Percentiles rank a stretch among this genome's conserved stretches.
Conservation (phyloP, 1,140 invertebrate genomes). For the Drosophila asahinai region DNA sequence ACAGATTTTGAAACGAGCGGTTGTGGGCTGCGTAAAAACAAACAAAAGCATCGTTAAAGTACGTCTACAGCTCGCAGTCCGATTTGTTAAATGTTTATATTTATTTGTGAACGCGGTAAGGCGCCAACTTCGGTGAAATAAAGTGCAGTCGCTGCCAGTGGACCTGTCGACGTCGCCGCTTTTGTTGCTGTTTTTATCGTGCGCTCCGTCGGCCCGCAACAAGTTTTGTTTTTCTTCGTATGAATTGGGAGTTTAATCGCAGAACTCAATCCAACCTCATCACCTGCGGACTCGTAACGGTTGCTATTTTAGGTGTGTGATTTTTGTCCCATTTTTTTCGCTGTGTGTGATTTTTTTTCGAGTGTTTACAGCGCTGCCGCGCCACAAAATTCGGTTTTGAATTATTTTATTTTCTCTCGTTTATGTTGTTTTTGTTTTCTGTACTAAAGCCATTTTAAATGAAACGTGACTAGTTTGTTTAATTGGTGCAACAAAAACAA, state of each 20-base stretch:
- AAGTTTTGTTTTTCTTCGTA: conserved; percentile 5
- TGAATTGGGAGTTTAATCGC: conserved; percentile 6
- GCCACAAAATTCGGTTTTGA: conserved; percentile 5
- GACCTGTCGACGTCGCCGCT: conserved; percentile 4
- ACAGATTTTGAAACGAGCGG: no score
- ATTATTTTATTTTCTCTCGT: conserved; percentile 2
- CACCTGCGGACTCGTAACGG: conserved; percentile 6
- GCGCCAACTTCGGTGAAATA: conserved; percentile 5
- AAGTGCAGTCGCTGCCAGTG: conserved; percentile 4
- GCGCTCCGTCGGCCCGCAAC: conserved; percentile 3
- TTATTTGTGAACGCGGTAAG: background rate
- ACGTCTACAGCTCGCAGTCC: background rate
- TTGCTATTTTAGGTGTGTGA: conserved; percentile 9
- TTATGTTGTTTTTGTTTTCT: conserved; percentile 36
- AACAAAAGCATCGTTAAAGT: no score
- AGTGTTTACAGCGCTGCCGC: conserved; percentile 9
- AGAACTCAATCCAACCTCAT: conserved; percentile 2
- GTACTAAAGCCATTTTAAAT: conserved; percentile 40
- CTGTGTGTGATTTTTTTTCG: background rate
- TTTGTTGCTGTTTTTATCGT: conserved; percentile 5
- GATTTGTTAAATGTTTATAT: background rate
- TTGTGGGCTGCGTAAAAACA: no score
- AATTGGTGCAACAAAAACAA: conserved; percentile 58
- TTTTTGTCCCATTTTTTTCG: conserved; percentile 4
- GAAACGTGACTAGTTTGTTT: conserved; percentile 77